Percentiles rank a stretch among this genome's conserved stretches.
These are phyloP conservation scores for Sebastes cheni DNA, from an alignment of 2,797 vertebrate species.

Conservation along the genomic window DNA sequence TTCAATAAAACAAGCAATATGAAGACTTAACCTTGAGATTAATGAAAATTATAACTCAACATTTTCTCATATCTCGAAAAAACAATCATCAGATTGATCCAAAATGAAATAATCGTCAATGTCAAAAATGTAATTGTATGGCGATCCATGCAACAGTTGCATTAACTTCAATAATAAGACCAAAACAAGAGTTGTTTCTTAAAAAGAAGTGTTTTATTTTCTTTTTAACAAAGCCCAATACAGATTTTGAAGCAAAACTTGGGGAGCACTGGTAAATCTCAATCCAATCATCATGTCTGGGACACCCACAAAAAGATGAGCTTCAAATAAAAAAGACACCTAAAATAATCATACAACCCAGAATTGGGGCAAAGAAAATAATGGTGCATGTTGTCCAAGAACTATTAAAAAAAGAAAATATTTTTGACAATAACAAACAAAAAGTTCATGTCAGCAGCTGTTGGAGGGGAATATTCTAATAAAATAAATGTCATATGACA, in stretches of 20 bases:
- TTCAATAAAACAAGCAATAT: too few species aligned
- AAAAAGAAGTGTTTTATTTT: constrained; percentile 92
- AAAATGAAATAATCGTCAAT: not conserved
- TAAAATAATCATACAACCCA: constrained; percentile 57
- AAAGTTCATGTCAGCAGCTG: constrained; percentile 56
- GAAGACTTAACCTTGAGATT: too few species aligned
- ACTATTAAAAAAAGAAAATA: constrained; percentile 9
- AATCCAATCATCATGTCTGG: constrained; percentile 69
- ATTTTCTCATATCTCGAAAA: too few species aligned
- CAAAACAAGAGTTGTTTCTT: constrained; percentile 25
- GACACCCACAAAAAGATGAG: constrained; percentile 66
- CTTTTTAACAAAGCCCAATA: constrained; percentile 92
- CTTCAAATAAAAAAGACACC: constrained; percentile 46
- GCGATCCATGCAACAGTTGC: not conserved
- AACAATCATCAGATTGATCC: too few species aligned
- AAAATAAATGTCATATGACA: constrained; percentile 38
- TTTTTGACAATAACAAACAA: constrained; percentile 38
- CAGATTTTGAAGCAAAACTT: constrained; percentile 92
- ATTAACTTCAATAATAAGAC: not conserved
- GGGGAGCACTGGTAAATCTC: constrained; percentile 90
- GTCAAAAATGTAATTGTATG: not conserved
- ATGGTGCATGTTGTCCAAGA: constrained; percentile 50
- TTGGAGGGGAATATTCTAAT: constrained; percentile 36
- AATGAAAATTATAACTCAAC: too few species aligned
- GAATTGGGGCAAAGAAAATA: constrained; percentile 50